Base-by-base conservation (phyloP, 2,113 vertebrate species). In the Muscicapa adusta region DNA sequence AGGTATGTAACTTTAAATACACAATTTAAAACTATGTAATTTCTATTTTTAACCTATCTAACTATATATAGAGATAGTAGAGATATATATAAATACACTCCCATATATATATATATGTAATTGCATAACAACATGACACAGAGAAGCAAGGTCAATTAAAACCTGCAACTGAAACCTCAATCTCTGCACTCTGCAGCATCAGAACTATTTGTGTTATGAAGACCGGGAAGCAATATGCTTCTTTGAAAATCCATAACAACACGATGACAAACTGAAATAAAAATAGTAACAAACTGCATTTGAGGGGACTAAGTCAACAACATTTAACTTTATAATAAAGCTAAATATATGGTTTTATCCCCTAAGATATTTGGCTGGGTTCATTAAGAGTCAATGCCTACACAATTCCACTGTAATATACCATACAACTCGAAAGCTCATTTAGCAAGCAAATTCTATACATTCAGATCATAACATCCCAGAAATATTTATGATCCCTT, bases 91-190 rank as follows among this genome's bases (percentile, higher is more conserved):
- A 81, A 18, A 68, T 24, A 78, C 6, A 89, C 10, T 89, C 47
- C 54, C 18, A 63, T 7, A 76, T 5, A 92, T 18, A 72, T 6
- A 63, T 56, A 56, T 57, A n/a, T 22, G 13, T 48, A 85, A 91
- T 89, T 94, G 56, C 65, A 73, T 93, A 90, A 96, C 74, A 89
- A 85, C 85, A 92, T 51, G 60, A 83, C 63, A 93, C 31, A 75
- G 87, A 89, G 65, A 81, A 85, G 67, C 75, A 96, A 95, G 82
- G 79, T 94, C 85, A 94, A 90, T 72, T 83, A 78, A 90, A 89
- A 87, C 57, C 40, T 93, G 88, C 87, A 95, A 89, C 14, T 94
- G 88, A 91, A 94, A 82, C 74, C 84, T 84, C 76, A 71, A 34
- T 53, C 85, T 40, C 43, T 7, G 66, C 57, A 75, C 74, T 72